Percentiles rank a stretch among this genome's conserved stretches.
Conservation (phyloP, 1,140 invertebrate genomes). For the Laupala kohalensis region DNA sequence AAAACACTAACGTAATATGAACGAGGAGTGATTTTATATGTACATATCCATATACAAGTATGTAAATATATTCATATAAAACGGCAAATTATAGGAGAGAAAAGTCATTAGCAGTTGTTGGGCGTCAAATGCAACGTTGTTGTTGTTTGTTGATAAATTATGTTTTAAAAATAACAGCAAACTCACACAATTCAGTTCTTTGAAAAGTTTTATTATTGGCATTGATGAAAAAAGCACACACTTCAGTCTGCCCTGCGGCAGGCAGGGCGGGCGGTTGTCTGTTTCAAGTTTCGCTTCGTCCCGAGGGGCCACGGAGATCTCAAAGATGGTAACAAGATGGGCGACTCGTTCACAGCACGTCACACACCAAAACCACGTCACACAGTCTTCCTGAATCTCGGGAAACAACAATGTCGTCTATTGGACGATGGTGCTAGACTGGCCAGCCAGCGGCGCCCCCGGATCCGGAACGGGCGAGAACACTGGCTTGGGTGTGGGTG, state of each 20-base stretch:
- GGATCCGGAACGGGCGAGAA: not conserved
- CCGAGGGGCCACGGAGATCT: not conserved
- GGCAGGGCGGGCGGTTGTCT: not conserved
- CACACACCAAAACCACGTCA: not conserved
- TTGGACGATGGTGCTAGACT: not conserved
- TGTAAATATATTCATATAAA: not conserved
- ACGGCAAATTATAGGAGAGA: not conserved
- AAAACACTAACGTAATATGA: not conserved
- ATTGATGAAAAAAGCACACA: slow-evolving; percentile 16
- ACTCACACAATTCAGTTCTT: slow-evolving; percentile 12
- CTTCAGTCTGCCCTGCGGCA: slow-evolving; percentile 9
- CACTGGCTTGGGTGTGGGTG: too few species aligned
- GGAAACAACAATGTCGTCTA: not conserved
- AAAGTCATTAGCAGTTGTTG: not conserved
- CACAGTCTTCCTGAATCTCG: not conserved
- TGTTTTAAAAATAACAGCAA: slow-evolving; percentile 10
- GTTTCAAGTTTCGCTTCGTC: not conserved
- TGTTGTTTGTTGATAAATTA: not conserved
- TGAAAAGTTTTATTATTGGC: slow-evolving; percentile 17
- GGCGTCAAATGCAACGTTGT: not conserved
- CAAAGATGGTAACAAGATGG: not conserved
- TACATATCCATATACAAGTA: not conserved
- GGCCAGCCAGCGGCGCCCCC: too few species aligned
- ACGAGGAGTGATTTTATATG: not conserved
- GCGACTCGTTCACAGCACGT: not conserved